A percentile compares a stretch with the other conserved stretches of the same genome.
Evolutionary conservation across 2,113 vertebrate species (phyloP).

Genomic region (Formicarius rufipectus): DNA sequence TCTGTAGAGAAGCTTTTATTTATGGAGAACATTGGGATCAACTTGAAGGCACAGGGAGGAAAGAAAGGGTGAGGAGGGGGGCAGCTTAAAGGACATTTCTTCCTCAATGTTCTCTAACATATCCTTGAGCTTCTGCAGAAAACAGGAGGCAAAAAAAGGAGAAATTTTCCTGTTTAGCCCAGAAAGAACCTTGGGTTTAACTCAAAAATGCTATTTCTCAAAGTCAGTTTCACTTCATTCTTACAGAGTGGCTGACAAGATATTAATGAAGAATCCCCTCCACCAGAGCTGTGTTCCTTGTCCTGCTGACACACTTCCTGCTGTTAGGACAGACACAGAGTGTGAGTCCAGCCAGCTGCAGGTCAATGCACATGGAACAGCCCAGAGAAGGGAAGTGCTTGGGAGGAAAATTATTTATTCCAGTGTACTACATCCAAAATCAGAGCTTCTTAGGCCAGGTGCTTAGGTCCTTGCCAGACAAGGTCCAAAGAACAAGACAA

Average conservation of each 20-base stretch:
- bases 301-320: neutral
- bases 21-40: neutral
- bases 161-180: neutral
- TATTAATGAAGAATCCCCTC: neutral
- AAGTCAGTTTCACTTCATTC: neutral
- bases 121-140: neutral
- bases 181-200: neutral
- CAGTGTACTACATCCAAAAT: neutral
- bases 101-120: neutral
- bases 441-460: neutral
- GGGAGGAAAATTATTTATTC: neutral
- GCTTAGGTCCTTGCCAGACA: neutral
- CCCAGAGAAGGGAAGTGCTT: neutral
- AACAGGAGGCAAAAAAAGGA: rapidly evolving
- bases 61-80: neutral
- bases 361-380: neutral
- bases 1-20: neutral
- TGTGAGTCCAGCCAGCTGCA: neutral
- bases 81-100: neutral
- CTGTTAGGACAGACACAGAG: neutral
- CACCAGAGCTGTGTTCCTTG: neutral
- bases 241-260: neutral
- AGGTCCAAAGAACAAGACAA: neutral
- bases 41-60: neutral
- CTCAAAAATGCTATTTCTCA: neutral